Base-by-base conservation (phyloP, 2,888 invertebrate species). In the Myopa testacea region DNA sequence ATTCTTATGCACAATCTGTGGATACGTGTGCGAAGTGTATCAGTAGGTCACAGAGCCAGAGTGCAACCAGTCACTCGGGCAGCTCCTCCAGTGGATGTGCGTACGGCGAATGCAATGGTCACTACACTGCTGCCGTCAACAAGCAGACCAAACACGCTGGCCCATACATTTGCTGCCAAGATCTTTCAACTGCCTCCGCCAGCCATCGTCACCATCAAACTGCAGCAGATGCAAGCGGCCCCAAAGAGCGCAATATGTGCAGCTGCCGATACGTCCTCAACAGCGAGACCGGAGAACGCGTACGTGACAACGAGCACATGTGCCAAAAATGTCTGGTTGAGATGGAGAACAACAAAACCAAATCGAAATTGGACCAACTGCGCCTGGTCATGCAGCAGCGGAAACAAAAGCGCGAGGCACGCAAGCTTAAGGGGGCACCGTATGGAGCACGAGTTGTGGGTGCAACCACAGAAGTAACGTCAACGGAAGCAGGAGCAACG, bases 341-440 rank as follows among this genome's bases (percentile, higher is more conserved):
- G 71, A 90, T 93, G 86, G 94, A 95, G 82, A 95, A 95, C 87
- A 92, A 93, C 82, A 94, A 94, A 83, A 94, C 95, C 8, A 94
- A 95, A 84, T 94, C 95, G 83, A 97, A 97, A 89, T 92, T 97
- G 89, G 95, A 96, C 86, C 95, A 95, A 82, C 90, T 97, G 75
- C 93, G 96, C 82, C 92, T 95, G 82, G 95, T 97, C 78, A 95
- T 98, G 95, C 96, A 96, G 84, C 96, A 97, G 88, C 93, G 95
- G 84, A 94, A 96, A 81, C 94, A 96, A 81, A 92, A 95, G 79
- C 93, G 97, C 75, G 94, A 95, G 84, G 95, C 94, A 65, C 92
- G 95, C 77, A 93, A 93, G 87, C 90, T 93, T 79, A 93, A 93
- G 86, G 91, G 92, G 4, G 88, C 92, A 71, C 95, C 95, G 10